Evolutionary conservation across 1,140 invertebrate genomes (phyloP), one percentile per base, ranked within the genome.

Genomic region (Diachasma alloeum): DNA sequence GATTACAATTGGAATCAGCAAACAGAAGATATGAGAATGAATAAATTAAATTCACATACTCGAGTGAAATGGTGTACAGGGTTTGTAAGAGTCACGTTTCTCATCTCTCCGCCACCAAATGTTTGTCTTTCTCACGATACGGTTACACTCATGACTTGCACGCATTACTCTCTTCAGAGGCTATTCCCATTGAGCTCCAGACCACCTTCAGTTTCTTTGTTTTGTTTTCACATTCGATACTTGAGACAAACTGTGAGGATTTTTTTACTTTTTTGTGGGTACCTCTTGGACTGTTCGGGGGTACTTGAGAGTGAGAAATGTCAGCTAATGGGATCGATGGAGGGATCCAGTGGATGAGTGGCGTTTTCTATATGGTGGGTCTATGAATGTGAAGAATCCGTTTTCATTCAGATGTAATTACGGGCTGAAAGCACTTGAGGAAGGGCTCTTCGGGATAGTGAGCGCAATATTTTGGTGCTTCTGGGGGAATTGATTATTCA

Each of bases 101-200:
- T 70, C 37, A 6, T 59, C 56, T 69, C 56, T 67, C 17, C 42
- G 66, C 67, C 71, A 76, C 74, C 79, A 81, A 72, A 80, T 88
- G 85, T 88, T 88, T 88, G 86, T 86, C 81, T 87, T 88, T 88
- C 87, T 87, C 86, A 88, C 87, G 87, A 87, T 87, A 86, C 83
- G 87, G 85, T 88, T 83, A 87, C 84, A 75, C 67, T 75, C 66
- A 83, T 87, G 87, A 88, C 87, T 87, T 86, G 87, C 86, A 86
- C 81, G 82, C 82, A 81, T 86, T 82, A 81, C 80, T 78, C 48
- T 53, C 48, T 53, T 53, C 48, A 53, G 48, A 19, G 48, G 83
- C 74, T 59, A 78, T 74, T 70, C 79, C 75, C 81, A 81, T 83
- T 80, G 66, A 69, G 74, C 26, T 17, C 9, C 48, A 74, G 76